Evolutionary conservation across 1,140 invertebrate species (phyloP), one percentile per base, ranked within the genome.

Genomic region (Zaprionus ornatus): DNA sequence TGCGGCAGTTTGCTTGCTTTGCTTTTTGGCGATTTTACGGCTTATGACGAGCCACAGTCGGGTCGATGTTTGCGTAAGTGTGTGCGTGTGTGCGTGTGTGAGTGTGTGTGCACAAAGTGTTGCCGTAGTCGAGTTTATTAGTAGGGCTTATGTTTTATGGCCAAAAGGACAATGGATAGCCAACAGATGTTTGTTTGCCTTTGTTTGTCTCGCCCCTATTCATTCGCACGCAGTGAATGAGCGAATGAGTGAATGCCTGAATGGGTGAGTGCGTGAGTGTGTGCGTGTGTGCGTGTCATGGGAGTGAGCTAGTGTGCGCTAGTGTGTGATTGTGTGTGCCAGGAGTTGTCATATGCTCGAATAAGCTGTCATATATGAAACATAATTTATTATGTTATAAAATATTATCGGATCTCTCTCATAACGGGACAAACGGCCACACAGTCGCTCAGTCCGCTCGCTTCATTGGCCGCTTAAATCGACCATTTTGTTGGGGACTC

Each of bases 341-440:
- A 71, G 69, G 81, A 79, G 75, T 88, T 88, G 85, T 88, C 85
- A 88, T 88, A 88, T 90, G 85, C 81, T 85, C 81, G 69, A 88
- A 90, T 90, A 90, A 88, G 81, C 85, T 88, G 81, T 90, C 85
- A 88, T 82, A 90, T 72, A 78, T 82, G 85, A 74, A 85, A 90
- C 81, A 90, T 88, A 90, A 88, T 88, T 88, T 88, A 88, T 88
- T 88, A 88, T 88, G 85, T 88, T 88, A 88, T 88, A 88, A 84
- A 90, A 90, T 85, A 88, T 90, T 88, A 90, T 88, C 85, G 78
- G 84, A 45, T 71, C 72, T 69, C 72, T 69, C 74, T 66, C 32
- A 12, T 52, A 61, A 64, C 63, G 65, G 42, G 52, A 66, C 63
- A 65, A 65, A 65, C 52, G 63, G 57, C 45, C 45, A 50, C 72